These are phyloP conservation scores for Drosophila silvestris DNA, from an alignment of 2,888 invertebrate genomes.

Conservation along the genomic window DNA sequence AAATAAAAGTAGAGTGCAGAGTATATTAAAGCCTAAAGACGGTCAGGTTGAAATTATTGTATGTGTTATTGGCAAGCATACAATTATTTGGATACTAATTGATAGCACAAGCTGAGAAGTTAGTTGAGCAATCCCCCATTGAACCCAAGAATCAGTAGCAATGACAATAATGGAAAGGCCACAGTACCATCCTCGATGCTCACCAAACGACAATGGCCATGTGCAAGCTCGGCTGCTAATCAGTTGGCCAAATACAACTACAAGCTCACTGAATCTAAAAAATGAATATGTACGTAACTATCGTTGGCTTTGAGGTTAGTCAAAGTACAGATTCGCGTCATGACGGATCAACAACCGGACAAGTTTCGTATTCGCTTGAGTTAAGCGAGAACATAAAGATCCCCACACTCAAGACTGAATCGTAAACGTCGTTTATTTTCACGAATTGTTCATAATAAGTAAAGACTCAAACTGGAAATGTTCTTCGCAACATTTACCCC, in stretches of 20 bases:
- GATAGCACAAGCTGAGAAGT: constrained; percentile 47
- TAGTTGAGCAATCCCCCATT: constrained; percentile 49
- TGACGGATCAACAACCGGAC: constrained; percentile 55
- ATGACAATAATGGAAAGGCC: constrained; percentile 15
- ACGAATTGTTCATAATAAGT: constrained; percentile 14
- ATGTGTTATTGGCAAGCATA: constrained; percentile 28
- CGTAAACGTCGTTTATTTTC: constrained; percentile 44
- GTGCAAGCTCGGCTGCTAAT: constrained; percentile 56
- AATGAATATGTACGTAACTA: constrained; percentile 22
- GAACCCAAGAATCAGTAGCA: constrained; percentile 49
- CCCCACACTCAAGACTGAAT: constrained; percentile 19
- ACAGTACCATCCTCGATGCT: constrained; percentile 22
- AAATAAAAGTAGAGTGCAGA: not conserved
- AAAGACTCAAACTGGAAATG: constrained; percentile 47
- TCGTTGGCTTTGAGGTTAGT: constrained; percentile 28
- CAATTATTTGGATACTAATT: constrained; percentile 61
- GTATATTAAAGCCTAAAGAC: constrained; percentile 14
- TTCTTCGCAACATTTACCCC: constrained; percentile 58
- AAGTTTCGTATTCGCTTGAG: constrained; percentile 19
- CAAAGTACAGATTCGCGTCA: constrained; percentile 33
- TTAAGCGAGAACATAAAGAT: constrained; percentile 11
- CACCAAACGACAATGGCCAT: constrained; percentile 51
- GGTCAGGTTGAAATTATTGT: not conserved
- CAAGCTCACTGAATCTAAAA: constrained; percentile 11
- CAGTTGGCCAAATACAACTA: constrained; percentile 58